Base-by-base conservation (phyloP, 1,140 invertebrate genomes). In the Hypothenemus hampei region DNA sequence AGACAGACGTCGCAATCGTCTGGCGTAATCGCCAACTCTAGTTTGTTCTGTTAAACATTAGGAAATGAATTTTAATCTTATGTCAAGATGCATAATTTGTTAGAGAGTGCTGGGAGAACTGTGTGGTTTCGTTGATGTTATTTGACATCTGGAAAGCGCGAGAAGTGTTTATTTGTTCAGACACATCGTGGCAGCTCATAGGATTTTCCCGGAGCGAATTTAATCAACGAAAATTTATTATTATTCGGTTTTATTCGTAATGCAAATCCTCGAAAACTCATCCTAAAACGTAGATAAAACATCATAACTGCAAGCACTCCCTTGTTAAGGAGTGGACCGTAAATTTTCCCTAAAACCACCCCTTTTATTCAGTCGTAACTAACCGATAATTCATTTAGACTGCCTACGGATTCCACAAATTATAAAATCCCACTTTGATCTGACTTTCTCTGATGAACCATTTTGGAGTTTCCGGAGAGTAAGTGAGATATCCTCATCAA, bases 391-490 rank as follows among this genome's bases (percentile, higher is more conserved):
- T 51, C 37, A 51, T 51, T 51, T 51, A 51, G 39, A 23, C 48
- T 51, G 29, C 35, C 48, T 48, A 20, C 36, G 48, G 41, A 43
- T 51, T 51, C 37, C 48, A 41, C 48, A 51, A 51, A 51, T 51
- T 31, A 20, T 37, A 24, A 23, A 39, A 50, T 11, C 48, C 39
- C 22, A 37, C 36, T 51, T n/a, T 33, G 22, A 51, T 51, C 48
- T 41, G 48, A 51, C 48, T 41, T 43, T 51, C 40, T 51, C 48
- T 37, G 48, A 43, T 51, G 36, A 37, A 22, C 37, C 36, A 37
- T 41, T 11, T 11, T 13, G 26, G 26, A 8, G n/a, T n/a, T n/a
- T n/a, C n/a, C n/a, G n/a, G n/a, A n/a, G n/a, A n/a, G n/a, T n/a
- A n/a, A n/a, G n/a, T n/a, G n/a, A n/a, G n/a, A n/a, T n/a, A n/a